A percentile compares a stretch with the other conserved stretches of the same genome.
Conservation (phyloP, 1,140 invertebrate species). For the Doryteuthis pealeii region DNA sequence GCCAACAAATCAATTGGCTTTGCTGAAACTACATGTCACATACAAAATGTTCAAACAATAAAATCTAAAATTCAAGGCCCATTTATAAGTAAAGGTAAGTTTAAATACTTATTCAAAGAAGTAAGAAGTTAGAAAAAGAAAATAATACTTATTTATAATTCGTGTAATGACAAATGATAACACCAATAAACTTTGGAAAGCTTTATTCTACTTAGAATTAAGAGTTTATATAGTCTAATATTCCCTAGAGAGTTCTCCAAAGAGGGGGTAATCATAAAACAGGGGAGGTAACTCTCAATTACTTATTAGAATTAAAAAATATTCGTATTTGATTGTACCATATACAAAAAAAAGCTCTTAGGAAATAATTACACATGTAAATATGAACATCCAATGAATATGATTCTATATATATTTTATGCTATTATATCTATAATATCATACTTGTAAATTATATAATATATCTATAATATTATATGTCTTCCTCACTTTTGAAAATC, state of each 20-base stretch:
- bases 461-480: too few relatives aligned
- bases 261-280: too few relatives aligned
- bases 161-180: neutral
- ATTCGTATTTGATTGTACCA: too few relatives aligned
- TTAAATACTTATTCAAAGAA: too few relatives aligned
- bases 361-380: neutral
- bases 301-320: neutral
- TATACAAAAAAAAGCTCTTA: too few relatives aligned
- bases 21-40: constrained; percentile 45
- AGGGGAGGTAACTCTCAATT: neutral
- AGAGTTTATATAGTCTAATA: too few relatives aligned
- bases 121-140: too few relatives aligned
- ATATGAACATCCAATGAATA: too few relatives aligned
- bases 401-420: neutral
- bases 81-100: constrained; percentile 33
- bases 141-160: neutral
- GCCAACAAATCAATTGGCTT: constrained; percentile 45
- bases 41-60: constrained; percentile 21
- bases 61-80: constrained; percentile 28
- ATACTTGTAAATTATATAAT: neutral
- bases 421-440: neutral
- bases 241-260: too few relatives aligned
- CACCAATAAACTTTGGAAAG: too few relatives aligned
- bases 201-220: too few relatives aligned
- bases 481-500: too few relatives aligned